Conservation (phyloP, 2,797 vertebrate genomes). For the Ciconia nigra region DNA sequence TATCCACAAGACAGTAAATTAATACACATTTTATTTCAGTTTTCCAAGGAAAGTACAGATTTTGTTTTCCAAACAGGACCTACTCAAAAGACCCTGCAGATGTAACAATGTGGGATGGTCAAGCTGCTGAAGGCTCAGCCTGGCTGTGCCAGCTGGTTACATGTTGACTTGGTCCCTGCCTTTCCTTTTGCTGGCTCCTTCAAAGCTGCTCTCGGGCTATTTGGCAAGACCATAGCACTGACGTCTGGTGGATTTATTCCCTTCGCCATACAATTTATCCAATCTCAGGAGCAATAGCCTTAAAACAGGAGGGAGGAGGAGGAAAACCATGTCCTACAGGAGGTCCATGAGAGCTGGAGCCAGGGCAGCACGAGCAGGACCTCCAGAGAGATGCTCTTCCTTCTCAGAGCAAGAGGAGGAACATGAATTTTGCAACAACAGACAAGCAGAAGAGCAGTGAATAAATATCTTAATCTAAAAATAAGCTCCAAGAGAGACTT, state of each 20-base stretch:
- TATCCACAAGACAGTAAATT: neutral
- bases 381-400: neutral
- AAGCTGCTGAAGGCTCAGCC: neutral
- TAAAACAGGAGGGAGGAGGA: neutral
- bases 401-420: neutral
- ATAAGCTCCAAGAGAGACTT: neutral
- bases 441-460: neutral
- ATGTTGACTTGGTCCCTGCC: neutral
- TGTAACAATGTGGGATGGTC: neutral
- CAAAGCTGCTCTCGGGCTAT: neutral
- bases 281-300: neutral
- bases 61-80: neutral
- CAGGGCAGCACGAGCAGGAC: neutral
- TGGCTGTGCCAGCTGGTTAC: neutral
- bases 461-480: neutral
- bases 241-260: neutral
- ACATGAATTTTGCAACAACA: neutral
- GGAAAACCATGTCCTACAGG: neutral
- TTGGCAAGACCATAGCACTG: neutral
- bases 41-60: neutral
- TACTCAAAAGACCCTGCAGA: neutral
- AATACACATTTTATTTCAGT: neutral
- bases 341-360: neutral
- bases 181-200: neutral
- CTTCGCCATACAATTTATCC: neutral